A percentile compares a stretch with the other conserved stretches of the same genome.
Evolutionary conservation across 2,797 vertebrate genomes (phyloP).

Genomic region (Bradypodion pumilum): DNA sequence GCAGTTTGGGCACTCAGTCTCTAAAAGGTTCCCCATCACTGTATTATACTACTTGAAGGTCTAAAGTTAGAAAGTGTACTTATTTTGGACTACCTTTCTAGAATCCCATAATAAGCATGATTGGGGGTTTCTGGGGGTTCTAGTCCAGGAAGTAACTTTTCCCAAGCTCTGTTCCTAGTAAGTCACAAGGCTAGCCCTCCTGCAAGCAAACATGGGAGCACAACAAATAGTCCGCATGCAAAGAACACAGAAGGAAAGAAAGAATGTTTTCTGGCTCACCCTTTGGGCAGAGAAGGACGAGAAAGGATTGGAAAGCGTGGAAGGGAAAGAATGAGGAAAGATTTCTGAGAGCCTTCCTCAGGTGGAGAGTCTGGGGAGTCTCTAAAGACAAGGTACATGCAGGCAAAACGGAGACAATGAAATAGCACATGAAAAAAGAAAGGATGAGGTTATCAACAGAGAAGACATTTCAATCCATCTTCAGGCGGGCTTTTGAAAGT

Average conservation of each 20-base stretch:
- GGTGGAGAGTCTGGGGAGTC: constrained; percentile 83
- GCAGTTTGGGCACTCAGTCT: no score
- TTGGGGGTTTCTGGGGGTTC: neutral
- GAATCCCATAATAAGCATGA: neutral
- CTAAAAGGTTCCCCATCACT: no score
- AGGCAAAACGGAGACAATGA: constrained; percentile 53
- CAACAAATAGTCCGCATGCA: constrained; percentile 31
- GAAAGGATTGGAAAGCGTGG: constrained; percentile 91
- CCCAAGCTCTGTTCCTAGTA: neutral
- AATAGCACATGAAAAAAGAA: constrained; percentile 24
- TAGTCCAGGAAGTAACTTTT: neutral
- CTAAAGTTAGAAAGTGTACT: neutral
- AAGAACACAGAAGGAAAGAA: constrained; percentile 46
- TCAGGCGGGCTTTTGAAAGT: constrained; percentile 9
- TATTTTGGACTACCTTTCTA: neutral
- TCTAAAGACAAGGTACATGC: constrained; percentile 80
- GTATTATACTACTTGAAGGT: neutral
- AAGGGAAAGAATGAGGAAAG: constrained; percentile 89
- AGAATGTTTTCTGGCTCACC: constrained; percentile 78
- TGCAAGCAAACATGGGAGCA: neutral
- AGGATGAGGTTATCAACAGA: constrained; percentile 9
- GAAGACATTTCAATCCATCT: constrained; percentile 32
- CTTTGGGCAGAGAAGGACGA: constrained; percentile 89
- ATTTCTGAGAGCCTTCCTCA: constrained; percentile 89
- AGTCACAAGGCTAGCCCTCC: neutral